Base-by-base conservation (phyloP, 2,113 vertebrate genomes). In the Hydropotes inermis region DNA sequence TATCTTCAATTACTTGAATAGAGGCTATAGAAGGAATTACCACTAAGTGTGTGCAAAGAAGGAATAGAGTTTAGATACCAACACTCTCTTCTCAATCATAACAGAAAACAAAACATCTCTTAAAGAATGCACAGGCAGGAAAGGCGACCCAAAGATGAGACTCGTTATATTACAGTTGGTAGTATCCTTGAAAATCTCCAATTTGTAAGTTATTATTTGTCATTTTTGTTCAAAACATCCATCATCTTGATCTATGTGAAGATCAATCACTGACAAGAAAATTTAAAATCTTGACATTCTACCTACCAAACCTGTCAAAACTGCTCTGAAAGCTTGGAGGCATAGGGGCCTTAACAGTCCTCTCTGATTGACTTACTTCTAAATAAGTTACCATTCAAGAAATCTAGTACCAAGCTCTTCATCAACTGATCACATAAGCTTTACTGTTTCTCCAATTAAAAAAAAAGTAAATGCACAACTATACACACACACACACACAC, bases 261-360 rank as follows among this genome's bases (percentile, higher is more conserved):
- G 86, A 97, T 76, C 12, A 93, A 89, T 93, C 47, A 89, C 97
- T 94, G 39, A 91, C 87, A 91, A 88, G 28, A 79, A 94, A 84
- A 96, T 90, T 97, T 92, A 64, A 95, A 96, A 95, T 95, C 57
- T 85, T 95, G 83, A 91, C 85, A 88, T 64, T 94, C 58, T 95
- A 93, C 47, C 82, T 87, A 93, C 86, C 47, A 85, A 78, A 82
- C 21, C 70, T 91, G 39, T 97, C 87, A 97, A 87, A 95, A 95
- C 1, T 57, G 36, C 67, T 93, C 64, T 58, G 76, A 97, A 92
- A 95, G 57, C 57, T 43, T 87, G 19, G 23, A 25, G 30, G 60
- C 17, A 78, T 0, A 87, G 16, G 13, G 27, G 64, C 50, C 30
- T 52, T 87, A 96, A 91, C 50, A 89, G 64, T 87, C 14, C n/a